Evolutionary conservation across 2,888 invertebrate genomes (phyloP).

Genomic region (Bursaphelenchus okinawaensis): DNA sequence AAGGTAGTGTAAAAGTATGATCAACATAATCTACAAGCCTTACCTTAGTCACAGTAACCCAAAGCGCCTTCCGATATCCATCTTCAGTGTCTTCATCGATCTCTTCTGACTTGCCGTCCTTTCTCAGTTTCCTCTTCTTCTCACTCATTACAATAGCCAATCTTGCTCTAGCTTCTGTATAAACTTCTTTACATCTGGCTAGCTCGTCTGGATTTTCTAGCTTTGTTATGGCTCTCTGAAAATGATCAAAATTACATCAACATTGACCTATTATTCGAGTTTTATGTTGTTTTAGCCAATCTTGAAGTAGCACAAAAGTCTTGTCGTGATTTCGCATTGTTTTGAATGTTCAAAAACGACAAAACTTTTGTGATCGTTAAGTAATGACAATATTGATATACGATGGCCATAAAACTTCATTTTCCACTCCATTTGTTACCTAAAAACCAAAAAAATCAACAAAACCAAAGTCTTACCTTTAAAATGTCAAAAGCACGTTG

Average conservation of each 20-base stretch:
- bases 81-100: slow-evolving; percentile 54
- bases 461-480: slow-evolving; percentile 17
- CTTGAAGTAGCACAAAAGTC: slow-evolving; percentile 65
- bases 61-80: slow-evolving; percentile 48
- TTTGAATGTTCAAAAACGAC: no score
- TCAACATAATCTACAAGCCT: slow-evolving; percentile 14
- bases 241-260: no score
- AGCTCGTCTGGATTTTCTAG: slow-evolving; percentile 88
- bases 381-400: no score
- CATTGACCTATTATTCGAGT: no score
- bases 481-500: slow-evolving; percentile 67
- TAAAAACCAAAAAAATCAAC: background rate
- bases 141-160: slow-evolving; percentile 88
- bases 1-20: no score
- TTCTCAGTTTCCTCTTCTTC: slow-evolving; percentile 85
- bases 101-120: slow-evolving; percentile 65
- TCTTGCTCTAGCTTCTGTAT: slow-evolving; percentile 89
- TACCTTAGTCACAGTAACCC: slow-evolving; percentile 45
- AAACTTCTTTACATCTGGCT: slow-evolving; percentile 87
- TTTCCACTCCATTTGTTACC: slow-evolving; percentile 59
- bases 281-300: no score
- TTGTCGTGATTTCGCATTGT: no score
- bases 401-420: no score
- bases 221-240: slow-evolving; percentile 68
- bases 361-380: no score